Conservation (phyloP, 2,113 vertebrate genomes). For the Delphinus delphis region DNA sequence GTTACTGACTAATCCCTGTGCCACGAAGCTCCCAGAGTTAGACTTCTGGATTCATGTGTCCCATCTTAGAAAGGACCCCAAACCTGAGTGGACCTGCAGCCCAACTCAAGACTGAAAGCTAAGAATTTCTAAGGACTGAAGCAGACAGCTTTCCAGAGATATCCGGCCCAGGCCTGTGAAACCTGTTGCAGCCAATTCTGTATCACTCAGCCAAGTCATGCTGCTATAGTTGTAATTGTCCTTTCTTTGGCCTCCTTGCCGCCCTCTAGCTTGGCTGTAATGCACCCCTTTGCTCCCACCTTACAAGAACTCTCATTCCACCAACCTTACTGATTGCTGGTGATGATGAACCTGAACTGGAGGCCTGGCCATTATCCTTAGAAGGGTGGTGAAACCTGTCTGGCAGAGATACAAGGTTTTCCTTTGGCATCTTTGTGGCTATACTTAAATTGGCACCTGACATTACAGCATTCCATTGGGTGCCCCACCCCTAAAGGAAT, state of each 20-base stretch:
- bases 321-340: not conserved
- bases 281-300: not conserved
- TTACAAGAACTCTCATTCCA: too few species aligned
- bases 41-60: not conserved
- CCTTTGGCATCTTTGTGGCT: not conserved
- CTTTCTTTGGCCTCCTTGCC: not conserved
- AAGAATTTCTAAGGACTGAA: not conserved
- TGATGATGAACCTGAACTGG: not conserved
- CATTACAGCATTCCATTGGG: too few species aligned
- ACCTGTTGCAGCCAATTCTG: not conserved
- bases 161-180: not conserved
- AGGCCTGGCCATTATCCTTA: not conserved
- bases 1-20: not conserved
- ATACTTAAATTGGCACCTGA: not conserved
- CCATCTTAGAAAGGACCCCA: not conserved
- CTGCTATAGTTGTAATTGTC: not conserved
- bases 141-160: not conserved
- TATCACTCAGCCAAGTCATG: accelerated
- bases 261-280: not conserved
- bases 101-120: not conserved
- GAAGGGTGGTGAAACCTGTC: not conserved
- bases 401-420: not conserved
- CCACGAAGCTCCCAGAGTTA: not conserved
- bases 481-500: not conserved
- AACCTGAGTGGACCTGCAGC: not conserved